Conservation (phyloP, 2,113 vertebrate species). For the Spea multiplicata region DNA sequence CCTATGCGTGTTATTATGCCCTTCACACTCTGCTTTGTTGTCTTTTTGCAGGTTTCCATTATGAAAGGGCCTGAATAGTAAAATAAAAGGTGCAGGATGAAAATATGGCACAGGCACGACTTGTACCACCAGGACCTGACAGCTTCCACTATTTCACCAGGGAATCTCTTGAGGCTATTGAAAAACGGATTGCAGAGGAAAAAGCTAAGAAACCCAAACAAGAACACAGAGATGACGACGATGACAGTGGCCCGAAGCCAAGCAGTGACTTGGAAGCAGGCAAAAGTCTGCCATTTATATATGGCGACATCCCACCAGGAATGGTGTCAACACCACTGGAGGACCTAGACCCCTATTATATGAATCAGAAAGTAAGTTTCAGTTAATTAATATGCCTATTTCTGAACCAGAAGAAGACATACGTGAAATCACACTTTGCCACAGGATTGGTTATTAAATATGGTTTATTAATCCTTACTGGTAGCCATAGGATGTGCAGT, state of each 20-base stretch:
- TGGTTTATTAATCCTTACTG: too few relatives aligned
- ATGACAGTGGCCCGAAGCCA: slow-evolving; percentile 70
- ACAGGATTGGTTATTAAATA: too few relatives aligned
- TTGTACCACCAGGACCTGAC: slow-evolving; percentile 86
- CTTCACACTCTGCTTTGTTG: not conserved
- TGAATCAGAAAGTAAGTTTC: slow-evolving; percentile 81
- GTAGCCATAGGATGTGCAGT: too few relatives aligned
- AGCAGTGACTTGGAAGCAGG: slow-evolving; percentile 86
- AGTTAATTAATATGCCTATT: not conserved
- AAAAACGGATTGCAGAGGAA: slow-evolving; percentile 81
- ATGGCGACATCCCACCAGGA: slow-evolving; percentile 81
- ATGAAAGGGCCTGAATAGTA: slow-evolving; percentile 61
- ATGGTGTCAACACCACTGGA: slow-evolving; percentile 87
- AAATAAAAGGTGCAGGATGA: slow-evolving; percentile 88
- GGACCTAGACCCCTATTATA: slow-evolving; percentile 90
- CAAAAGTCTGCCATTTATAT: slow-evolving; percentile 86
- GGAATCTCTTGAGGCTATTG: slow-evolving; percentile 89
- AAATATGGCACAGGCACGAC: slow-evolving; percentile 84
- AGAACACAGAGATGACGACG: slow-evolving; percentile 68
- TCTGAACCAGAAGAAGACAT: not conserved
- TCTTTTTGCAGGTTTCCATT: slow-evolving; percentile 66
- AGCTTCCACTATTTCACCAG: slow-evolving; percentile 81
- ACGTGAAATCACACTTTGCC: too few relatives aligned
- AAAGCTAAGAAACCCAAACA: slow-evolving; percentile 71
- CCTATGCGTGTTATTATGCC: too few relatives aligned